These are phyloP conservation scores for Anadara kagoshimensis DNA, from an alignment of 1,140 invertebrate species.

Conservation along the genomic window DNA sequence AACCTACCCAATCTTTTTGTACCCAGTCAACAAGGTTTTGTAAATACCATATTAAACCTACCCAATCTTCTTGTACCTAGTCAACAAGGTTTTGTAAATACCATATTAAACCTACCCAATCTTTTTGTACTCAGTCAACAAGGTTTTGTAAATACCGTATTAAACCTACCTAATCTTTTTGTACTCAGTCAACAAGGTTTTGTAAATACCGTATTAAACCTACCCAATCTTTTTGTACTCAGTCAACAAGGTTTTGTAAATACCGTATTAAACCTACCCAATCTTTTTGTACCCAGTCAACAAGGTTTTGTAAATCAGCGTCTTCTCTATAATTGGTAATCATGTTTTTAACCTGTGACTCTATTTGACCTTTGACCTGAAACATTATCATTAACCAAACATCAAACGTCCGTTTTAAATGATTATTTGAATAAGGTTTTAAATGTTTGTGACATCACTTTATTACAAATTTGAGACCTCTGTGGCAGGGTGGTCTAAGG, in stretches of 20 bases:
- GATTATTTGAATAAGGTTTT: too few relatives aligned
- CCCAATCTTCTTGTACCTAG: slow-evolving; percentile 98
- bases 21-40: slow-evolving; percentile 99
- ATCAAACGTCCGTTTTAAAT: too few relatives aligned
- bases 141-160: too few relatives aligned
- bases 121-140: too few relatives aligned
- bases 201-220: too few relatives aligned
- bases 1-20: slow-evolving; percentile 94
- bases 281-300: slow-evolving; percentile 99
- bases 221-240: slow-evolving; percentile 99
- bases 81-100: slow-evolving; percentile 98
- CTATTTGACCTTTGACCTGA: slow-evolving; percentile 92
- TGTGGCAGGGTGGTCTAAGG: too few relatives aligned
- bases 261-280: slow-evolving; percentile 90
- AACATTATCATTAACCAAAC: slow-evolving; percentile 1
- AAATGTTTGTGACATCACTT: too few relatives aligned
- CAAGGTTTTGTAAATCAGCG: slow-evolving; percentile 97
- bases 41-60: too few relatives aligned
- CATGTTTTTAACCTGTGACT: slow-evolving; percentile 92
- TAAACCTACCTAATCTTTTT: slow-evolving; percentile 88
- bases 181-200: too few relatives aligned
- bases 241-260: slow-evolving; percentile 98
- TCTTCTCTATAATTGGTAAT: slow-evolving; percentile 98
- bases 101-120: too few relatives aligned
- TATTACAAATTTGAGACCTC: too few relatives aligned